phyloP scores from a whole-genome alignment of 2,797 vertebrate genomes.

The Coluber constrictor region DNA sequence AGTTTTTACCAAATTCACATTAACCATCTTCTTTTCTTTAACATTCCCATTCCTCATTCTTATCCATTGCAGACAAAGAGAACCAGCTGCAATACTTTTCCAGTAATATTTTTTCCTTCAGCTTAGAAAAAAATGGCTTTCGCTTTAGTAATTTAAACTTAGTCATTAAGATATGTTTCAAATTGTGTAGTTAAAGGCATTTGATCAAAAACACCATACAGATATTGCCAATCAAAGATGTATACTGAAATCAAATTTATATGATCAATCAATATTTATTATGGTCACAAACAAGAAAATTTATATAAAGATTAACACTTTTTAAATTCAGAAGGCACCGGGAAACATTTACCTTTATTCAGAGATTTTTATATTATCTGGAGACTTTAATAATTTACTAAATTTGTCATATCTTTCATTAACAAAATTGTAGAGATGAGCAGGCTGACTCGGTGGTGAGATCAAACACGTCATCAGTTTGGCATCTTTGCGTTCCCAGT shows the following conservation, averaged over 20 bases:
- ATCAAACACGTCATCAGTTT: not conserved
- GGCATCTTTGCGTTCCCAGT: not conserved
- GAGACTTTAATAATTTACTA: not conserved
- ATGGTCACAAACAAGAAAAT: not conserved
- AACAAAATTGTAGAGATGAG: not conserved
- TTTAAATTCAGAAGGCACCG: not conserved
- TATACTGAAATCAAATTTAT: not conserved
- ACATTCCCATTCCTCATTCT: not conserved
- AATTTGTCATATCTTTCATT: not conserved
- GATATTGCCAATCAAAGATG: not conserved
- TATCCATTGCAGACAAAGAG: not conserved
- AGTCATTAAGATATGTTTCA: not conserved
- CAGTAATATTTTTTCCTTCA: not conserved
- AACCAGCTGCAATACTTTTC: not conserved
- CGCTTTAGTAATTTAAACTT: not conserved
- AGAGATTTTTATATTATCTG: not conserved
- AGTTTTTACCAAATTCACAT: not conserved
- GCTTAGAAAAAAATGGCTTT: not conserved
- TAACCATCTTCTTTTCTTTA: not conserved
- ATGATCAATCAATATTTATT: not conserved
- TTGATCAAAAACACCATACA: not conserved
- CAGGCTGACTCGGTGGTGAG: not conserved
- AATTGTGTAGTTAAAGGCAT: not conserved
- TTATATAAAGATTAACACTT: not conserved
- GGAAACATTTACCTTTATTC: not conserved